These are phyloP conservation scores for Harpalus rufipes DNA, from an alignment of 2,888 invertebrate species.

Conservation along the genomic window DNA sequence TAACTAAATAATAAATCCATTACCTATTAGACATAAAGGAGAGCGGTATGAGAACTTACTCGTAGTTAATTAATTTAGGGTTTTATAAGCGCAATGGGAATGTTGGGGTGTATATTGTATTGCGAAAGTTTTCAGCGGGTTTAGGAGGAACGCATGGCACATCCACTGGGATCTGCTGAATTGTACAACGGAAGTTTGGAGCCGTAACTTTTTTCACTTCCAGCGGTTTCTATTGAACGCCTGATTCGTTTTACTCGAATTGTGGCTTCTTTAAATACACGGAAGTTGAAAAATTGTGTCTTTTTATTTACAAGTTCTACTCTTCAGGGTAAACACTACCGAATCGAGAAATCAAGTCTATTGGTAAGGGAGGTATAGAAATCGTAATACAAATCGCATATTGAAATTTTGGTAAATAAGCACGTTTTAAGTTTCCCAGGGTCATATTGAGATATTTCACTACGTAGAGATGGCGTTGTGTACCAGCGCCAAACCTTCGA, in stretches of 20 bases:
- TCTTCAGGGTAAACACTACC: not conserved
- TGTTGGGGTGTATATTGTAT: constrained; percentile 14
- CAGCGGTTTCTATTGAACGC: constrained; percentile 42
- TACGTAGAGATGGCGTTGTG: too few relatives aligned
- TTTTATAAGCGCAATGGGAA: constrained; percentile 2
- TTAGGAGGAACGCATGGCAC: constrained; percentile 13
- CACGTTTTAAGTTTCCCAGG: too few relatives aligned
- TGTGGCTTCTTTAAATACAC: constrained; percentile 40
- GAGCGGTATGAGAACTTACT: not conserved
- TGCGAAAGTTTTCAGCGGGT: constrained; percentile 22
- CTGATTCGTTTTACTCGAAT: constrained; percentile 41
- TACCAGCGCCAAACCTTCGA: too few relatives aligned
- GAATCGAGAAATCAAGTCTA: too few relatives aligned
- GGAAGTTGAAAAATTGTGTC: constrained; percentile 21
- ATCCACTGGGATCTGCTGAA: constrained; percentile 17
- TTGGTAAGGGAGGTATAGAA: too few relatives aligned
- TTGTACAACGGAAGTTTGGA: constrained; percentile 23
- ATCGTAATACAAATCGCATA: too few relatives aligned
- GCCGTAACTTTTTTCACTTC: constrained; percentile 26
- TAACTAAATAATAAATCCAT: too few relatives aligned
- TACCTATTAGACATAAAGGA: too few relatives aligned
- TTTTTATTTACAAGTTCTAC: not conserved
- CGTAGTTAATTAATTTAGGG: constrained; percentile 25
- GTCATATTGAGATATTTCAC: too few relatives aligned
- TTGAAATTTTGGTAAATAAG: too few relatives aligned